Evolutionary conservation across 2,113 vertebrate genomes (phyloP).

Genomic region (Hyperopisus bebe): DNA sequence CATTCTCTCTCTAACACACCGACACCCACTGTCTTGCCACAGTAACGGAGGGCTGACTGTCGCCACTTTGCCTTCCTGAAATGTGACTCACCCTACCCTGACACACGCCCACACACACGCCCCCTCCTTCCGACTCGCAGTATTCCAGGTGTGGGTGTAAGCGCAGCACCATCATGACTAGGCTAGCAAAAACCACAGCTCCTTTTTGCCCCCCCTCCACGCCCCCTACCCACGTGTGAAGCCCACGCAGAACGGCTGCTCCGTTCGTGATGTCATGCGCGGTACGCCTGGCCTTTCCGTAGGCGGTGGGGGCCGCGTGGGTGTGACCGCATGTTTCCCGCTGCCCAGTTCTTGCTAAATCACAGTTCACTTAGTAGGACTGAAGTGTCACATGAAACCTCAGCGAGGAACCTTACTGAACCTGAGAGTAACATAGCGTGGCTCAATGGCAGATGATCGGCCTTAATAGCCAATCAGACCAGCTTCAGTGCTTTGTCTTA

Average conservation of each 20-base stretch:
- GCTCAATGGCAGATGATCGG: neutral
- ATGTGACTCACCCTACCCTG: neutral
- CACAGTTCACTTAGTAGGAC: neutral
- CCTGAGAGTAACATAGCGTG: neutral
- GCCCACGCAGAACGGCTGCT: conserved; percentile 47
- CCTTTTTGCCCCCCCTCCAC: neutral
- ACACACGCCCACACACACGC: neutral
- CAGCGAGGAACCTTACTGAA: neutral
- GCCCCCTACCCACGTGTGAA: conserved; percentile 37
- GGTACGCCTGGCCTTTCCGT: conserved; percentile 37
- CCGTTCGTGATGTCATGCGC: conserved; percentile 58
- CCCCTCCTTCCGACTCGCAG: neutral
- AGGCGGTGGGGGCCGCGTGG: conserved; percentile 44
- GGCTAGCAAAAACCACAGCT: neutral
- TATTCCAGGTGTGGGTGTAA: conserved; percentile 9
- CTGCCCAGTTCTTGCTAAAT: neutral
- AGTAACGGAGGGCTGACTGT: neutral
- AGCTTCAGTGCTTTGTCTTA: neutral
- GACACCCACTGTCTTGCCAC: neutral
- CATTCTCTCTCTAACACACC: neutral
- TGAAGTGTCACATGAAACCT: neutral
- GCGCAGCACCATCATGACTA: neutral
- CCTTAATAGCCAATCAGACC: neutral
- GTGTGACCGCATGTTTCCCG: conserved; percentile 7
- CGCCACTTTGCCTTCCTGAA: neutral